Evolutionary conservation across 2,113 vertebrate genomes (phyloP).

Genomic region (Dryoscopus gambensis): DNA sequence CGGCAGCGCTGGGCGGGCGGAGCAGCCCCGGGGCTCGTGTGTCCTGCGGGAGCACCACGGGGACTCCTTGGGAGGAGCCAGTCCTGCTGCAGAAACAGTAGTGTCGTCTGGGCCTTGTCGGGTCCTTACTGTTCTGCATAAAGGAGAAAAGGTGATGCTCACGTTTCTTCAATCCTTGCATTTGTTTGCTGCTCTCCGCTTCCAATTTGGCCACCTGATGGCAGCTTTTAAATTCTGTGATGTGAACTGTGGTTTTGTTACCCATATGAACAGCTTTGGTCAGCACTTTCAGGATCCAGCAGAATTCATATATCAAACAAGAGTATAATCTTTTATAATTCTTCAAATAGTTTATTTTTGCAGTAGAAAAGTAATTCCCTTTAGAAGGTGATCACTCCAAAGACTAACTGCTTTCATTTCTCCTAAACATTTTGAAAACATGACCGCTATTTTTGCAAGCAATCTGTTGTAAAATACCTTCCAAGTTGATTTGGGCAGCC

Average conservation of each 20-base stretch:
- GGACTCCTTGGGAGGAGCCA: not conserved
- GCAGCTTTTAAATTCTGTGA: not conserved
- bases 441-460: not conserved
- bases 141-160: not conserved
- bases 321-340: not conserved
- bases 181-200: not conserved
- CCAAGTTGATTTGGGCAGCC: not conserved
- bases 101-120: not conserved
- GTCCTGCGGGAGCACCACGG: not conserved
- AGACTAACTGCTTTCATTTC: not conserved
- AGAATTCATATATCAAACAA: not conserved
- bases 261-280: not conserved
- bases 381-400: not conserved
- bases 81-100: not conserved
- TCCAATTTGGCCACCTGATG: not conserved
- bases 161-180: not conserved
- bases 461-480: not conserved
- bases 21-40: not conserved
- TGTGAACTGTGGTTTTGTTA: not conserved
- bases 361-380: not conserved
- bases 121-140: not conserved
- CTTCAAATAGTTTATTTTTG: not conserved
- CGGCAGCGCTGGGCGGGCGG: accelerated
- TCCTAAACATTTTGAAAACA: not conserved
- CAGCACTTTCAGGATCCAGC: not conserved